A percentile compares a stretch with the other conserved stretches of the same genome.
Conservation (phyloP, 2,888 invertebrate species). For the Gymnocheta viridis region DNA sequence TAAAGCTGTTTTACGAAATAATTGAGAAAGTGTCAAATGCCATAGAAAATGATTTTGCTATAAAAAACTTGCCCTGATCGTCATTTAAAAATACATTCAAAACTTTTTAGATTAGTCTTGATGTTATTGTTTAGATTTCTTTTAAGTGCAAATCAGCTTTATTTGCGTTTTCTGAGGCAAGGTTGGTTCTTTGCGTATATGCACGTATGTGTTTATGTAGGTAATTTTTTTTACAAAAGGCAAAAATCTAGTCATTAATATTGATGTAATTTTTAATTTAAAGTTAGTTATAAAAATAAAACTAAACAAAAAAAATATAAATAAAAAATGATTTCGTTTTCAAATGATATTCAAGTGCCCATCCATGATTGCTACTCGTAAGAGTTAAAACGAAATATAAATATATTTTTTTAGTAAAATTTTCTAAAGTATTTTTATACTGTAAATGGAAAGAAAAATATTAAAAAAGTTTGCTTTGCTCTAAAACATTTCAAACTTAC, state of each 20-base stretch:
- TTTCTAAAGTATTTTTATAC: not conserved
- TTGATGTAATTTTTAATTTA: too few relatives aligned
- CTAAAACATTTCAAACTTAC: not conserved
- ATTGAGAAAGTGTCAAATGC: too few relatives aligned
- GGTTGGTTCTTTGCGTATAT: slow-evolving; percentile 1
- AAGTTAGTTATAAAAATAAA: too few relatives aligned
- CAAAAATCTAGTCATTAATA: too few relatives aligned
- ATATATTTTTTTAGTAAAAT: slow-evolving; percentile 18
- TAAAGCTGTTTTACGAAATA: too few relatives aligned
- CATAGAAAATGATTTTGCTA: too few relatives aligned
- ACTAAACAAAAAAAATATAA: slow-evolving; percentile 38
- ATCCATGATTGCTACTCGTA: slow-evolving; percentile 37
- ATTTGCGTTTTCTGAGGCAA: slow-evolving; percentile 37
- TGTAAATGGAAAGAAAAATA: not conserved
- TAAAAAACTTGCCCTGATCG: too few relatives aligned
- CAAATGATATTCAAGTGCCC: slow-evolving; percentile 48
- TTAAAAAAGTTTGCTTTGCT: slow-evolving; percentile 7
- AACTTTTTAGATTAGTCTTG: slow-evolving; percentile 80
- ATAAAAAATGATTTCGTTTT: slow-evolving; percentile 69
- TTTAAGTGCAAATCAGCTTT: slow-evolving; percentile 4
- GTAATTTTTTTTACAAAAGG: too few relatives aligned
- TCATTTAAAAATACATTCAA: slow-evolving; percentile 81
- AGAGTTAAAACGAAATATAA: slow-evolving; percentile 20
- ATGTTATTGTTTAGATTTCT: slow-evolving; percentile 24
- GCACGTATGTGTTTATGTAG: not conserved